phyloP scores from a whole-genome alignment of 2,797 vertebrate species.

The Botia almorhae region DNA sequence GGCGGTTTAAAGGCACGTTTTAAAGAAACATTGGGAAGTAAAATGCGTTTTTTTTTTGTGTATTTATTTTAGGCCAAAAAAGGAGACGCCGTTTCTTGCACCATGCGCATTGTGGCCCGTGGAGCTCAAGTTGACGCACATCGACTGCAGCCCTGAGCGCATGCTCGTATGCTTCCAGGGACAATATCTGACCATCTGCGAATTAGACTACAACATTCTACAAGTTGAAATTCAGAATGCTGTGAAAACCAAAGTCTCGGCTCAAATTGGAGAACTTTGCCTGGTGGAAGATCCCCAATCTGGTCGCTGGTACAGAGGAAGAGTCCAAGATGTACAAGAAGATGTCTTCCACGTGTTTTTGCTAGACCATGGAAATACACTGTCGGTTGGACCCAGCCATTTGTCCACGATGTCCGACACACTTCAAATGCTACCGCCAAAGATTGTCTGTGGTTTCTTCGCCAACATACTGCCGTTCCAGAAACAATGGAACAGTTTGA shows the following conservation, averaged over 20 bases:
- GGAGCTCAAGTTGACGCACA: constrained; percentile 83
- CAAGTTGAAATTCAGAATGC: constrained; percentile 85
- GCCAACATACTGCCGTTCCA: constrained; percentile 84
- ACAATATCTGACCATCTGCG: constrained; percentile 75
- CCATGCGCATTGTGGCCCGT: constrained; percentile 70
- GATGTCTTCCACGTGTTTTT: constrained; percentile 81
- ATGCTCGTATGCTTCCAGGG: constrained; percentile 88
- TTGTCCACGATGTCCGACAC: constrained; percentile 80
- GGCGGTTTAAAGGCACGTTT: too few relatives aligned
- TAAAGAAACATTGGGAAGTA: too few relatives aligned
- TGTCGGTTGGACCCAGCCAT: constrained; percentile 71
- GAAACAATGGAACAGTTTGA: constrained; percentile 74
- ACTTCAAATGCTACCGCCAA: constrained; percentile 86
- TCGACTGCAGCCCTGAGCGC: constrained; percentile 82
- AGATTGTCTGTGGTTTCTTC: constrained; percentile 86
- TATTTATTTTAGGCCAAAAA: constrained; percentile 70
- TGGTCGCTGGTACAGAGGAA: constrained; percentile 88
- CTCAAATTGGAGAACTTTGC: constrained; percentile 82
- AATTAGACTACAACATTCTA: constrained; percentile 90
- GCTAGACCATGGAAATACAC: constrained; percentile 83
- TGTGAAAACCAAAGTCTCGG: constrained; percentile 73
- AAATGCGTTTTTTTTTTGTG: not conserved
- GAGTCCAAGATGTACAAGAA: constrained; percentile 78
- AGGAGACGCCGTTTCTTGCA: constrained; percentile 64
- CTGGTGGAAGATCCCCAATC: constrained; percentile 85